Evolutionary conservation across 2,113 vertebrate genomes (phyloP).

Genomic region (Sphyrna mokarran): DNA sequence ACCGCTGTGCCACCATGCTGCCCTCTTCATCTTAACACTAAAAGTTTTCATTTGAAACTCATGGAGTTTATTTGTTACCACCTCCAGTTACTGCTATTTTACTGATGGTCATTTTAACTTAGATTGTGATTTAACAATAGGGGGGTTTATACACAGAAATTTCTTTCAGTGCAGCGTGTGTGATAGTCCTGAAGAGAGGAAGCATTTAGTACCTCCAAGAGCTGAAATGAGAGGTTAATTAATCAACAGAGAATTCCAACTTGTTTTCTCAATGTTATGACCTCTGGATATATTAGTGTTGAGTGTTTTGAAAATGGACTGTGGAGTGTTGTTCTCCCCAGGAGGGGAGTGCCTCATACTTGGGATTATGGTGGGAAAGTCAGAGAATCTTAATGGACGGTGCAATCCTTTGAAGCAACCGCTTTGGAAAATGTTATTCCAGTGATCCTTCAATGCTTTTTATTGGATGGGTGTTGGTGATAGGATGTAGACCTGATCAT

Average conservation of each 20-base stretch:
- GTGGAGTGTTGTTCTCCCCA: neutral
- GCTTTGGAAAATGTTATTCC: conserved; percentile 14
- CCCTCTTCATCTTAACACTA: neutral
- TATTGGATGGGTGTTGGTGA: neutral
- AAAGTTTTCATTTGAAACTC: neutral
- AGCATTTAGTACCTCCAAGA: neutral
- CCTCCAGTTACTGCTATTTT: neutral
- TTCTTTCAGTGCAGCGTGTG: neutral
- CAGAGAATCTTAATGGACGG: neutral
- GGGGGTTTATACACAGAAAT: neutral
- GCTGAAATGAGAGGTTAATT: neutral
- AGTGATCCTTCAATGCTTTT: conserved; percentile 5
- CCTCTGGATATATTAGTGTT: conserved; percentile 12
- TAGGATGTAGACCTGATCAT: neutral
- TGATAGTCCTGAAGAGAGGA: neutral
- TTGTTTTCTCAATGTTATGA: conserved; percentile 5
- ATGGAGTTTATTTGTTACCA: neutral
- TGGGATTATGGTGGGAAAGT: neutral
- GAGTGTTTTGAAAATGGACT: neutral
- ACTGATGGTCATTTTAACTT: neutral
- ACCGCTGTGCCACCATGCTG: too few species aligned
- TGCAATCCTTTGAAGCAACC: conserved; percentile 13
- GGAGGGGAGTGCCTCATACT: neutral
- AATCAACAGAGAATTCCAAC: conserved; percentile 5
- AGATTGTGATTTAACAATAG: neutral